Base-by-base conservation (phyloP, 2,797 vertebrate species). In the Delichon dasypus region DNA sequence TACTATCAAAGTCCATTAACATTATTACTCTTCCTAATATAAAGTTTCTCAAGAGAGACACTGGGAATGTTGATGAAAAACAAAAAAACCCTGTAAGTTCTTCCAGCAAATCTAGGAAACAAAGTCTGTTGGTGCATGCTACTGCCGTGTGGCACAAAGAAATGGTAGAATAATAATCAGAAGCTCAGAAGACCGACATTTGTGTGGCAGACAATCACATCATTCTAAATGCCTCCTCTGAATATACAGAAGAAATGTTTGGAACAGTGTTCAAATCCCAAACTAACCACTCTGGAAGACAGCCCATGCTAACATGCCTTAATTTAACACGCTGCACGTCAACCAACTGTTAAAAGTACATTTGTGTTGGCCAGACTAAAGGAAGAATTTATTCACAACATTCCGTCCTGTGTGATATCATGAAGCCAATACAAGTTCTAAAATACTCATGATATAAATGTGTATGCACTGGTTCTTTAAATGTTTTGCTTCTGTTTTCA, bases 331-430 rank as follows among this genome's bases (percentile, higher is more conserved):
- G 85, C 64, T 81, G 55, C 70, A 72, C 0, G 16, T 90, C 88
- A 64, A 94, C 58, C 76, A 75, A 79, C 91, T 92, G 78, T 73
- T 92, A 73, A 62, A 95, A 94, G 82, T 85, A 88, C 66, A 73
- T 75, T 95, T 91, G 51, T 85, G 58, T 80, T 95, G 92, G 90
- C 90, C 76, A 88, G 89, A 81, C 48, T 83, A 68, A 54, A 77
- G 86, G 90, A 93, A 88, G 72, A 90, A 83, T 80, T 94, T 94
- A 92, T 78, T 92, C 81, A 89, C 66, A 95, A 58, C 72, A 58
- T 93, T 93, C 81, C 48, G 11, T 45, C 87, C 89, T 53, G 87
- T 2, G 4, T 45, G 60, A 76, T 2, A 1, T 30, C 1, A 0
- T 25, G 76, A 88, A 81, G 58, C 54, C 10, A 11, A 72, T 13